Conservation (phyloP, 2,888 invertebrate species). For the Uropetala carovei region DNA sequence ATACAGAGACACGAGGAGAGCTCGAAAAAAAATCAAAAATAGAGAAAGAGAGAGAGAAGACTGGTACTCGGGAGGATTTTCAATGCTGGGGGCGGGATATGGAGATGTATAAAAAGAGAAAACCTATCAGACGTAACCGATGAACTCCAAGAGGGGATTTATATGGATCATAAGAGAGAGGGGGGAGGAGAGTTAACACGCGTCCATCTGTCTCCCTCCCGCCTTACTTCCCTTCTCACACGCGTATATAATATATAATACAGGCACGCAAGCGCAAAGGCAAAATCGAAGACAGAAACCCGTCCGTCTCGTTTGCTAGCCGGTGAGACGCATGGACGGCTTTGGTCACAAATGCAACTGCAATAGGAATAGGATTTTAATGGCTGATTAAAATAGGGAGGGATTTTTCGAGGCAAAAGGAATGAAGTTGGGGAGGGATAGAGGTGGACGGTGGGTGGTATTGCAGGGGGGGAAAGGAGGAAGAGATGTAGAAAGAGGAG, state of each 20-base stretch:
- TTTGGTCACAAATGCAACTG: background rate
- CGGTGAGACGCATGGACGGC: background rate
- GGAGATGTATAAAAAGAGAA: background rate
- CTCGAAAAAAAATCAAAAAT: too few species aligned
- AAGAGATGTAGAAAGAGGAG: background rate
- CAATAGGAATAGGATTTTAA: background rate
- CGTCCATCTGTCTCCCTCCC: background rate
- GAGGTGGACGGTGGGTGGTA: background rate
- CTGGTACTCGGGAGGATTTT: too few species aligned
- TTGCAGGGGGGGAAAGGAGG: background rate
- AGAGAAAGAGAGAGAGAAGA: too few species aligned
- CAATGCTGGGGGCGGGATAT: too few species aligned
- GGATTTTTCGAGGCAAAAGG: background rate
- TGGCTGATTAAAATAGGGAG: background rate
- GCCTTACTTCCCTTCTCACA: background rate
- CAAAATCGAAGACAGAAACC: background rate
- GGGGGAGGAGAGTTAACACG: background rate
- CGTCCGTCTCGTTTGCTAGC: background rate
- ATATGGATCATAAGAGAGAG: constrained; percentile 17
- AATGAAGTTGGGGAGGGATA: background rate
- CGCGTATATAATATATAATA: background rate
- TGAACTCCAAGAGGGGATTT: constrained; percentile 19
- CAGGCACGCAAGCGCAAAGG: background rate
- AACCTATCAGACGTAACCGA: background rate
- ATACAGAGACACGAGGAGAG: too few species aligned